Evolutionary conservation across 92 coral and sea anemone genomes (phyloP).

Genomic region (Scolanthus callimorphus): DNA sequence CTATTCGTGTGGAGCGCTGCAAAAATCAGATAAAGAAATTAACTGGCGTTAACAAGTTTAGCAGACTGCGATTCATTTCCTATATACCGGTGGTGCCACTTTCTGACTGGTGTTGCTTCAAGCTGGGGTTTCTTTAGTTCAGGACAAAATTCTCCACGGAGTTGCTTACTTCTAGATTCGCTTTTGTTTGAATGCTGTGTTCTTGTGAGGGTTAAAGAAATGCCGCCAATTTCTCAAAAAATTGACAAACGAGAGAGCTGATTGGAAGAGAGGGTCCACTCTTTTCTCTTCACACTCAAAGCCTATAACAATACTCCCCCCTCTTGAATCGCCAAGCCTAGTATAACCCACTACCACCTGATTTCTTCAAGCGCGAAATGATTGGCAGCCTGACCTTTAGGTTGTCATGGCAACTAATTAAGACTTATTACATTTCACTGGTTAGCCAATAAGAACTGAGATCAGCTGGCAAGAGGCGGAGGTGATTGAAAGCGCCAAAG

Average conservation of each 20-base stretch:
- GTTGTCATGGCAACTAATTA: slow-evolving; percentile 70
- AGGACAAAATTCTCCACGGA: neutral
- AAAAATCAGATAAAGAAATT: neutral
- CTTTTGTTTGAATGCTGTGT: neutral
- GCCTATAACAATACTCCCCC: neutral
- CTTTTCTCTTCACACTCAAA: slow-evolving; percentile 35
- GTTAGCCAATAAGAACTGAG: slow-evolving; percentile 59
- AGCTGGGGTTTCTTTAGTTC: neutral
- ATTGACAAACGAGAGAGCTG: neutral
- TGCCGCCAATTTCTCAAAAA: neutral
- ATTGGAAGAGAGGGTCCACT: slow-evolving; percentile 49
- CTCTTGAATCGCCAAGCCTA: slow-evolving; percentile 14
- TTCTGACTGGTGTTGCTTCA: neutral
- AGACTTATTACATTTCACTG: slow-evolving; percentile 76
- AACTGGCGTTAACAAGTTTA: neutral
- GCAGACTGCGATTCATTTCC: no score
- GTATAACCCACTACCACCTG: slow-evolving; percentile 25
- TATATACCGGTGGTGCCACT: neutral
- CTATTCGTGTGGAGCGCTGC: neutral
- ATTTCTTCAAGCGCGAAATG: slow-evolving; percentile 15
- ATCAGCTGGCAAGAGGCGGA: slow-evolving; percentile 34
- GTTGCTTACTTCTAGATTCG: neutral
- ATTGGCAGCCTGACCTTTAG: slow-evolving; percentile 58
- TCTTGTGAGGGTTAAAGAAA: neutral
- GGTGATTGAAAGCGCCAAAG: slow-evolving; percentile 19